Conservation (phyloP, 2,797 vertebrate species). For the Bufotes viridis region DNA sequence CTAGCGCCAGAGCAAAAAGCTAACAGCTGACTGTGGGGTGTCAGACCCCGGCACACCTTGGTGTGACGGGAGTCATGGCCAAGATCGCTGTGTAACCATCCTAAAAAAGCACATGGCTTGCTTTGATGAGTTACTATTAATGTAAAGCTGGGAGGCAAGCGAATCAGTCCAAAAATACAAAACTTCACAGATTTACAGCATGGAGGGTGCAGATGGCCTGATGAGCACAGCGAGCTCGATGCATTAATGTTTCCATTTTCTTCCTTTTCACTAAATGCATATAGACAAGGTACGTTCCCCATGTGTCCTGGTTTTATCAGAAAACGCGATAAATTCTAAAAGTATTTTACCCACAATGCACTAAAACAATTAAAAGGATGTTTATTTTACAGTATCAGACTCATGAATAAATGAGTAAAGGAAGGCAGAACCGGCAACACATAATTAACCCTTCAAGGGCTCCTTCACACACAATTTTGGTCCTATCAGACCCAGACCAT, state of each 20-base stretch:
- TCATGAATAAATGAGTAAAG: neutral
- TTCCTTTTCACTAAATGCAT: neutral
- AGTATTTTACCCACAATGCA: neutral
- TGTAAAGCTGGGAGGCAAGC: neutral
- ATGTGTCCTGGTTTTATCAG: neutral
- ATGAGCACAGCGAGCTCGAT: neutral
- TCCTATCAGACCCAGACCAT: too few species aligned
- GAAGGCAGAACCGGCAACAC: neutral
- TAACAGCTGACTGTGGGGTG: too few species aligned
- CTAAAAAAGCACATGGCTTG: neutral
- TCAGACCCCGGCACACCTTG: too few species aligned
- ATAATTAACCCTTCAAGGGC: neutral
- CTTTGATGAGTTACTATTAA: neutral
- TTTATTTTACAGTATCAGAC: neutral
- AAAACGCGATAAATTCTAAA: neutral
- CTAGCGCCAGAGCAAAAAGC: too few species aligned
- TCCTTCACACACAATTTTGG: too few species aligned
- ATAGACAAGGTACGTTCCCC: neutral
- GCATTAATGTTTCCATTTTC: constrained; percentile 1
- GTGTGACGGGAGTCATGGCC: too few species aligned
- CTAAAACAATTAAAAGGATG: neutral
- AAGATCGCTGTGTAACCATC: neutral
- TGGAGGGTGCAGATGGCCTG: neutral
- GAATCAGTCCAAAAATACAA: neutral
- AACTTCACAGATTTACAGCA: neutral